Evolutionary conservation across 2,888 invertebrate genomes (phyloP).

Genomic region (Trichogramma dendrolimi): DNA sequence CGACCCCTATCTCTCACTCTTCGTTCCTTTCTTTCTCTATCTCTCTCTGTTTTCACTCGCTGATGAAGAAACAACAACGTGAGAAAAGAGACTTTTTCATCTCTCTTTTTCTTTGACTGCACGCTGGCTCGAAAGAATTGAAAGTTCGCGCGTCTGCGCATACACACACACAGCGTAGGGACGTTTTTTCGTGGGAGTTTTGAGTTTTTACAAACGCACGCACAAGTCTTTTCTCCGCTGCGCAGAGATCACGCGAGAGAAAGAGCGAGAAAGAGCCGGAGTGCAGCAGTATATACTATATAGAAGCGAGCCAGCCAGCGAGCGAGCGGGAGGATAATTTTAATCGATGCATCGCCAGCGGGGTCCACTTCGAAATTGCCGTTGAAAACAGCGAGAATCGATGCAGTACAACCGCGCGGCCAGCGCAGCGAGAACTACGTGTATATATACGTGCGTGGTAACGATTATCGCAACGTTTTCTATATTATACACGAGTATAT

Average conservation of each 20-base stretch:
- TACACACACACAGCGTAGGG: neutral
- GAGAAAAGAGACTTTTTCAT: conserved; percentile 13
- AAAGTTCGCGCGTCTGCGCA: conserved; percentile 17
- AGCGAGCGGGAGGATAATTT: conserved; percentile 16
- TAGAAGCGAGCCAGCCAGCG: neutral
- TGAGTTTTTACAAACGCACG: conserved; percentile 19
- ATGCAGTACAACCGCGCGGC: conserved; percentile 14
- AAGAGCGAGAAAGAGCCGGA: conserved; percentile 20
- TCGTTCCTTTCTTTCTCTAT: neutral
- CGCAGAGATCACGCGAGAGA: conserved; percentile 13
- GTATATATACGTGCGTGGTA: too few species aligned
- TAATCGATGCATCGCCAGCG: conserved; percentile 25
- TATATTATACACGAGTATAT: too few species aligned
- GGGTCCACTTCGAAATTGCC: conserved; percentile 21
- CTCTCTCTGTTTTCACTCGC: neutral
- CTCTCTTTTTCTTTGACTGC: neutral
- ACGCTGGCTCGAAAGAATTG: conserved; percentile 13
- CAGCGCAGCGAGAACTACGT: neutral
- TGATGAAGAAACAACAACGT: conserved; percentile 1
- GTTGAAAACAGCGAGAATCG: conserved; percentile 12
- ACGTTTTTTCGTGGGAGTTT: conserved; percentile 26
- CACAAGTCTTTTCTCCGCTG: too few species aligned
- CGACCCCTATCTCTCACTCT: too few species aligned
- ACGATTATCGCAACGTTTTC: too few species aligned
- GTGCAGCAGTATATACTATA: neutral